These are phyloP conservation scores for Megalops cyprinoides DNA, from an alignment of 2,797 vertebrate genomes.

Conservation along the genomic window DNA sequence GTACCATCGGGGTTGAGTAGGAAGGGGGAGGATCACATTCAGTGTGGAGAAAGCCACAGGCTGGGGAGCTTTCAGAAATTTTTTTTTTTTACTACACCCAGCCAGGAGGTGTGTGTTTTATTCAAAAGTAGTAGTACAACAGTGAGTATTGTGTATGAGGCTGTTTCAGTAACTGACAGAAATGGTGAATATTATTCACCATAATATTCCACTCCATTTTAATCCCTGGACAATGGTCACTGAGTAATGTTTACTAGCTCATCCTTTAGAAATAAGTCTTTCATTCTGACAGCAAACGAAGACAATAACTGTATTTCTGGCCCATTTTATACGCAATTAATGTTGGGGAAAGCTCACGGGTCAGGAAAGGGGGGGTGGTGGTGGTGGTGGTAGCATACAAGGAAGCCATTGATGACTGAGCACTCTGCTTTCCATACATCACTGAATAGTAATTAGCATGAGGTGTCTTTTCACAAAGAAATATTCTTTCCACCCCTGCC, in stretches of 20 bases:
- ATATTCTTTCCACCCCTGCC: neutral
- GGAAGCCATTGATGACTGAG: neutral
- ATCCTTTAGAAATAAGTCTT: neutral
- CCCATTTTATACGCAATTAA: neutral
- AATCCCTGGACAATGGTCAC: neutral
- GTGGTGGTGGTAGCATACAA: neutral
- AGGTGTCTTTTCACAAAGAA: neutral
- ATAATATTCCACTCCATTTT: neutral
- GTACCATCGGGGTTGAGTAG: too few relatives aligned
- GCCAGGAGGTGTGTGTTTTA: too few relatives aligned
- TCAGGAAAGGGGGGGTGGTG: slow-evolving; percentile 1
- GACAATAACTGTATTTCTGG: neutral
- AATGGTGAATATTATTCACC: too few relatives aligned
- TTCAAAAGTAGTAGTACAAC: too few relatives aligned
- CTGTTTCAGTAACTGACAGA: too few relatives aligned
- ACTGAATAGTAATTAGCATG: neutral
- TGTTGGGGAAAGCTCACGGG: neutral
- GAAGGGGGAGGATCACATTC: too few relatives aligned
- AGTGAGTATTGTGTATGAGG: too few relatives aligned
- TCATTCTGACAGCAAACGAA: neutral
- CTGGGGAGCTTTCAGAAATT: too few relatives aligned
- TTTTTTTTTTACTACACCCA: too few relatives aligned
- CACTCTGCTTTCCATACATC: neutral
- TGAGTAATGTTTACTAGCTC: neutral
- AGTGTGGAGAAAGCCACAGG: too few relatives aligned